Percentiles rank a stretch among this genome's conserved stretches.
Conservation (phyloP, 2,113 vertebrate species). For the Chionis minor region DNA sequence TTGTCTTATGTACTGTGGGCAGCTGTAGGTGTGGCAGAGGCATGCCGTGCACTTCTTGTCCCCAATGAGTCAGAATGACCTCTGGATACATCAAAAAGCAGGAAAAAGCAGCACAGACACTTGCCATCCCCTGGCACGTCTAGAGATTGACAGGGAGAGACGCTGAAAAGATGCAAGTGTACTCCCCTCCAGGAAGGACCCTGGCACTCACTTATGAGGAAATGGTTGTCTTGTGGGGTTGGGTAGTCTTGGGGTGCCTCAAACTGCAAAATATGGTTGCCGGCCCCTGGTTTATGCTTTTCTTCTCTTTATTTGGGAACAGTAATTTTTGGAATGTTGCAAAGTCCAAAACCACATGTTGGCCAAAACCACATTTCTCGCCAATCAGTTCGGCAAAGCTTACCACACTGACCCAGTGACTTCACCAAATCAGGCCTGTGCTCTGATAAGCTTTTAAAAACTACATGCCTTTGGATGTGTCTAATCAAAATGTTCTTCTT, state of each 20-base stretch:
- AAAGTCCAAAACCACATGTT: not conserved
- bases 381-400: not conserved
- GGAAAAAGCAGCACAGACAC: not conserved
- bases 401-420: not conserved
- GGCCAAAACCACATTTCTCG: not conserved
- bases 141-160: not conserved
- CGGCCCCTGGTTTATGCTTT: not conserved
- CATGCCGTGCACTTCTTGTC: not conserved
- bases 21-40: accelerated
- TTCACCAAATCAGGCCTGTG: not conserved
- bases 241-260: too few species aligned
- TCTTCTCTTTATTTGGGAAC: not conserved
- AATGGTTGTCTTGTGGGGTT: too few species aligned
- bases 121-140: not conserved
- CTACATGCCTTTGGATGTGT: not conserved
- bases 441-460: not conserved
- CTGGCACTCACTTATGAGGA: not conserved
- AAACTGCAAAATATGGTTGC: too few species aligned
- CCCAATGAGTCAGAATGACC: not conserved
- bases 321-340: not conserved
- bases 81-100: not conserved
- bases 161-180: accelerated
- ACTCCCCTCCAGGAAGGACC: too few species aligned
- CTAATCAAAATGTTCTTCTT: not conserved
- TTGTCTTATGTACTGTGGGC: not conserved